Conservation (phyloP, 2,113 vertebrate genomes). For the Gallinago undulata region DNA sequence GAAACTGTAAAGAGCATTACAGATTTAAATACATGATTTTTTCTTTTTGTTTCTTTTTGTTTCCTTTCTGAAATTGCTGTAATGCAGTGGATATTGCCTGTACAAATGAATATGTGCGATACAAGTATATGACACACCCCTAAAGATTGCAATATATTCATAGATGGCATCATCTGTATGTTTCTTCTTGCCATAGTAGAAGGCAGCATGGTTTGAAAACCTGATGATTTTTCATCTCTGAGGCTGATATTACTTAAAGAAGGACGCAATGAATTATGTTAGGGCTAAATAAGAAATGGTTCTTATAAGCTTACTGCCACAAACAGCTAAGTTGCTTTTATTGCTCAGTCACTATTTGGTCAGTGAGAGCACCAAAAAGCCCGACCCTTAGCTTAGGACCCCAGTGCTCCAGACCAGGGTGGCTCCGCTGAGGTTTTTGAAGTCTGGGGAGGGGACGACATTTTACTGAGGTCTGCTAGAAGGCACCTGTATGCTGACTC, state of each 20-base stretch:
- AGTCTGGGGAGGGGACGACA: rapidly evolving
- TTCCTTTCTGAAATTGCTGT: not conserved
- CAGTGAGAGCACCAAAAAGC: not conserved
- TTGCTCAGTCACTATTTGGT: not conserved
- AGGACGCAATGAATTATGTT: not conserved
- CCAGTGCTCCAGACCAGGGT: not conserved
- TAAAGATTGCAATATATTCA: not conserved
- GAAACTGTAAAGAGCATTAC: not conserved
- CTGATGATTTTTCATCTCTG: not conserved
- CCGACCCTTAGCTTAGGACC: not conserved
- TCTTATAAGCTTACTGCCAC: not conserved
- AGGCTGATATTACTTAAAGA: not conserved
- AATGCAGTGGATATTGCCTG: not conserved
- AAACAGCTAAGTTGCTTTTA: not conserved
- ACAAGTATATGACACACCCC: not conserved
- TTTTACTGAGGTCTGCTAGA: not conserved
- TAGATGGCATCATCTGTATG: not conserved
- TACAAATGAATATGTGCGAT: not conserved
- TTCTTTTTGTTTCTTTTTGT: too few relatives aligned
- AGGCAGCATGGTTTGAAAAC: not conserved
- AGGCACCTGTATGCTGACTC: not conserved
- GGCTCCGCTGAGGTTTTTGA: not conserved
- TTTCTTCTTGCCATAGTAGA: not conserved
- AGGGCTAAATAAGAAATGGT: not conserved
- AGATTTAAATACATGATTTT: not conserved